These are phyloP conservation scores for Mastigias papua DNA, from an alignment of 30 jellyfish, hydroid and myxozoan species.

Conservation along the genomic window DNA sequence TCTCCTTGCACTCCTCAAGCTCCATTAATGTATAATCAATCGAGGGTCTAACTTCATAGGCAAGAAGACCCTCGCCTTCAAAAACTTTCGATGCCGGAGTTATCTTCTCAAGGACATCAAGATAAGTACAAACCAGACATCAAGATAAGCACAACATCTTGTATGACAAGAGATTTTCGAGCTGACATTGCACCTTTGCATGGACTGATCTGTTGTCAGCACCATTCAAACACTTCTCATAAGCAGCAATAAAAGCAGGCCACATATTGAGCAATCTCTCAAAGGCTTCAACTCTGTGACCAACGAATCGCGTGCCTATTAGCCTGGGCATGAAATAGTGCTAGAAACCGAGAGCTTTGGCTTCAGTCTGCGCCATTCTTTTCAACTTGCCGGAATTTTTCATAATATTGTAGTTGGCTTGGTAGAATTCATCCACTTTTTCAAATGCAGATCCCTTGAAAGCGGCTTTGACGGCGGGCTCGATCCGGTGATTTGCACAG, in stretches of 20 bases:
- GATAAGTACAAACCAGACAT: conserved; percentile 36
- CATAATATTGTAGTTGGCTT: conserved; percentile 40
- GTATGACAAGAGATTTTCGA: conserved; percentile 14
- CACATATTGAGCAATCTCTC: conserved; percentile 71
- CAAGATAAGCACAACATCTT: conserved; percentile 25
- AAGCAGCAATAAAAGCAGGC: conserved; percentile 75
- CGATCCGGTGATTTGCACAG: conserved; percentile 78
- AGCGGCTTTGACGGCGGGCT: conserved; percentile 83
- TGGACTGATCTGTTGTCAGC: conserved; percentile 29
- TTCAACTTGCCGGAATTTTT: conserved; percentile 71
- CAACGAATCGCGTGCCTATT: conserved; percentile 79
- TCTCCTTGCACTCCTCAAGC: conserved; percentile 35
- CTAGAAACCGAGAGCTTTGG: conserved; percentile 42
- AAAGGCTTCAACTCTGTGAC: conserved; percentile 74
- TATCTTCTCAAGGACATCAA: conserved; percentile 37
- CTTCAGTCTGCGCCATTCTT: conserved; percentile 38
- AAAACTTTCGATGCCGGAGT: conserved; percentile 46
- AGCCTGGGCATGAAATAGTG: conserved; percentile 49
- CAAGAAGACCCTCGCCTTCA: conserved; percentile 73
- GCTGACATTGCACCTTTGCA: no score
- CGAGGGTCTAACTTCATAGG: conserved; percentile 46
- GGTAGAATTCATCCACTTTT: conserved; percentile 65
- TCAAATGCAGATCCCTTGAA: conserved; percentile 42
- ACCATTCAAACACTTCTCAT: conserved; percentile 60
- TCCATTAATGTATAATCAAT: conserved; percentile 21